Evolutionary conservation across 2,888 invertebrate species (phyloP), one percentile per base, ranked within the genome.

Genomic region (Labia minor): DNA sequence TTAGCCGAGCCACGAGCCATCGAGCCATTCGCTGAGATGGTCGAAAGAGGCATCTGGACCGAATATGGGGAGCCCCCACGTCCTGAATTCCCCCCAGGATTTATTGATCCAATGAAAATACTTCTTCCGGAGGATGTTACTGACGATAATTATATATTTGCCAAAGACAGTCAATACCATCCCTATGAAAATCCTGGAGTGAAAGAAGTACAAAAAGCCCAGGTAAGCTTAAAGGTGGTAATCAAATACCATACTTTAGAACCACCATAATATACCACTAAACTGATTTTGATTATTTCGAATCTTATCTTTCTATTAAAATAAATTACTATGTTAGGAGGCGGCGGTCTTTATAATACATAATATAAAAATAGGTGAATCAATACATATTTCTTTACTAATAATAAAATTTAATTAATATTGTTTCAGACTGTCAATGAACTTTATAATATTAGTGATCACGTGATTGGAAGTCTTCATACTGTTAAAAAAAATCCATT

Each of bases 361-460:
- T 26, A 26, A 26, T 26, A 6, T 6, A 6, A 3, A 26, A 26
- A 8, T 26, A 8, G 26, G 26, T 6, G 8, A 26, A 8, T 6
- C 4, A 26, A 26, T 26, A 26, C 3, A 26, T 26, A 26, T 26
- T 26, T 26, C 8, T 26, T 3, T 26, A 26, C 8, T 6, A 26
- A 26, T 26, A 26, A 6, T 26, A 26, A 6, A 26, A 26, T 26
- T 26, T 26, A 26, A 26, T 26, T 26, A 6, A 8, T 19, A 65
- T 72, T 71, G 73, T 82, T 81, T 64, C 81, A 87, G 86, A 85
- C 83, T 1, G 86, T 88, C 64, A 85, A 86, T 72, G 86, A 87
- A 73, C 79, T 88, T 72, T 87, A 88, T 74, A 76, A 79, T 11
- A 77, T 86, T 71, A 87, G 87, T 1, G 85, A 87, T 74, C 82